Conservation (phyloP, 2,113 vertebrate species). For the Edolisoma coerulescens region DNA sequence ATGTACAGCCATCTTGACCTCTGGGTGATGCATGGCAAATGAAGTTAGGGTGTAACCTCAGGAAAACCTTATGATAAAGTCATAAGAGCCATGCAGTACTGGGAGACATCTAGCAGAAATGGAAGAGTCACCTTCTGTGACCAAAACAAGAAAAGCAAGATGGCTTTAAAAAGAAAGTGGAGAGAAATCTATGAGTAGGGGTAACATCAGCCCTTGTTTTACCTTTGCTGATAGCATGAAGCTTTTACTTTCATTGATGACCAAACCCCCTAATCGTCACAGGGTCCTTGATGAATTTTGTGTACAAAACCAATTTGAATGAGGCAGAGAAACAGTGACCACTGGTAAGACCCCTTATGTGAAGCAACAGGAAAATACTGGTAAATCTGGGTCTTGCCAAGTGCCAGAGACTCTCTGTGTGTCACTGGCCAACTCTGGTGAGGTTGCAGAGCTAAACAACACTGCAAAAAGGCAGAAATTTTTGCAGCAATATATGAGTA, state of each 20-base stretch:
- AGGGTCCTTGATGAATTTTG: background rate
- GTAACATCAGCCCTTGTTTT: background rate
- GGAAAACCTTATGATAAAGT: background rate
- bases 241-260: background rate
- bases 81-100: background rate
- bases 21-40: background rate
- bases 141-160: background rate
- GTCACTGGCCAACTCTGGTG: background rate
- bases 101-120: background rate
- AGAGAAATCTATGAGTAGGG: background rate
- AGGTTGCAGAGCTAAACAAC: background rate
- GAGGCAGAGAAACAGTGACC: background rate
- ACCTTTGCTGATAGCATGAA: background rate
- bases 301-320: background rate
- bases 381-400: background rate
- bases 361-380: background rate
- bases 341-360: background rate
- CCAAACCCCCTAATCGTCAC: fast-evolving
- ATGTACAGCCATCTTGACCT: background rate
- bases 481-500: background rate
- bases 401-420: background rate
- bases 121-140: background rate
- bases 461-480: background rate
- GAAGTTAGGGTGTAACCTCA: background rate
- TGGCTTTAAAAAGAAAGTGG: background rate